These are phyloP conservation scores for Chaetophractus vellerosus DNA, from an alignment of 2,797 vertebrate genomes.

Conservation along the genomic window DNA sequence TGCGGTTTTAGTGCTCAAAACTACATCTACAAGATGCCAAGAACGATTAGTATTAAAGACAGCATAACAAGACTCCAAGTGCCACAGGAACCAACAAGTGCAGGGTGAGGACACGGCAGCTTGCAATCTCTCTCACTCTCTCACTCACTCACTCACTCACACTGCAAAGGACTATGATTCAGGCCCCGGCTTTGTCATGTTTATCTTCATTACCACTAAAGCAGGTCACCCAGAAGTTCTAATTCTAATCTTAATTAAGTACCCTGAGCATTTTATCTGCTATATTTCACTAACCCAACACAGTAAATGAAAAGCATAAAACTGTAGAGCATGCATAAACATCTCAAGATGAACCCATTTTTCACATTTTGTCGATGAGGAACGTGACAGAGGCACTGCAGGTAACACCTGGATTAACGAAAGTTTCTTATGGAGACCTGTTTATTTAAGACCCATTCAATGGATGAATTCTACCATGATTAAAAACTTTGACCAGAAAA, in stretches of 20 bases:
- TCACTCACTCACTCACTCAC: neutral
- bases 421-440: slow-evolving; percentile 14
- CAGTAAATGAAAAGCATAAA: neutral
- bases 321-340: neutral
- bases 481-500: slow-evolving; percentile 64
- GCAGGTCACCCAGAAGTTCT: neutral
- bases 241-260: neutral
- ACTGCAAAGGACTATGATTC: neutral
- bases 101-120: slow-evolving; percentile 11
- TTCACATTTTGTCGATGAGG: neutral
- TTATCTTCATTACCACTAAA: neutral
- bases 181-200: neutral
- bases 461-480: slow-evolving; percentile 61
- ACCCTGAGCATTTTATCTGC: neutral
- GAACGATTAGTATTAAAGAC: slow-evolving; percentile 82
- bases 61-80: slow-evolving; percentile 74
- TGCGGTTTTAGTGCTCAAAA: slow-evolving; percentile 84
- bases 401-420: slow-evolving; percentile 14
- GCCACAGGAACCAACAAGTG: slow-evolving; percentile 82
- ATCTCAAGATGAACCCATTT: neutral
- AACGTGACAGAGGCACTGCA: slow-evolving; percentile 25
- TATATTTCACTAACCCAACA: neutral
- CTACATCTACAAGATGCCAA: slow-evolving; percentile 71
- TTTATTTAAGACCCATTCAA: slow-evolving; percentile 14
- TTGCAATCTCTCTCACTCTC: slow-evolving; percentile 58